Base-by-base conservation (phyloP, 2,113 vertebrate genomes). In the Rhinolophus ferrumequinum region DNA sequence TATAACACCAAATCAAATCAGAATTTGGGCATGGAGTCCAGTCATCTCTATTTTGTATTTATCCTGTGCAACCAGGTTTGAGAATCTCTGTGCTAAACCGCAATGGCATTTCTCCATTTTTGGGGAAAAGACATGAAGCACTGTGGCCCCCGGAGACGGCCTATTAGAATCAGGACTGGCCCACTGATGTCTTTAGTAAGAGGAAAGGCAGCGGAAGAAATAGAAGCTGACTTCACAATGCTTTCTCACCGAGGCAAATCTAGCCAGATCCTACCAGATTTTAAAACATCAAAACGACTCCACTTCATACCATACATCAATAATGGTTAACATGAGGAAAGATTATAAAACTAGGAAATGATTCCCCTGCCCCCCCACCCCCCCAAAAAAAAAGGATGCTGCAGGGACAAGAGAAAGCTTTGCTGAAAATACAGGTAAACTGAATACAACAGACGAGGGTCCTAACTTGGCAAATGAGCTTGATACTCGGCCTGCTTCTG, bases 311-410 rank as follows among this genome's bases (percentile, higher is more conserved):
- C 6, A 7, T 44, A 69, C 28, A 24, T 30, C 52, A 81, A 58
- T 52, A 52, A 18, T 62, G 11, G 28, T 33, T 69, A 60, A 58
- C 8, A 28, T 47, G 21, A 60, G 22, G 15, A 67, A 97, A 79
- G 54, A 18, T 3, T 52, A 58, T 50, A 26, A 86, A 8, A 89
- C 11, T 64, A 70, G 28, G 4, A 92, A 60, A 3, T 64, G 3
- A 92, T 26, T 41, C 24, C 3, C 0, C 15, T 5, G 0, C 41
- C 41, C 41, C 41, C 5, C 41, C 5, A 26, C 0, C 41, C 41
- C 41, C 41, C 5, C 41, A 7, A 26, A 79, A 92, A 82, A 44
- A 8, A 80, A 88, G 5, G 4, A 69, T 56, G 21, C 6, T 58
- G 1, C 4, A 44, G 14, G 33, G 33, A 44, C 66, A 12, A 75